Conservation (phyloP, 2,113 vertebrate genomes). For the Clarias gariepinus region DNA sequence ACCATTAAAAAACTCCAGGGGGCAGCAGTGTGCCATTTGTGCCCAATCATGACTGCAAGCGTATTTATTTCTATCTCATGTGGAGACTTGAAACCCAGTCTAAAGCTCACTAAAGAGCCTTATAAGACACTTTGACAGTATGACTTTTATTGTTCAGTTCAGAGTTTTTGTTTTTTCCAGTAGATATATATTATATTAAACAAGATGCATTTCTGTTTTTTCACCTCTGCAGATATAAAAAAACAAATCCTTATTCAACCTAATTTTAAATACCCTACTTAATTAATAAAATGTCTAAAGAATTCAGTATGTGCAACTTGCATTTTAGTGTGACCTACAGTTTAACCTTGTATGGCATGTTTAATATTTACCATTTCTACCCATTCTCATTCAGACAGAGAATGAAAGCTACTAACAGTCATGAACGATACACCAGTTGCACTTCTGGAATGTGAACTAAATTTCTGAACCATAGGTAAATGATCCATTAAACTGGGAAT, state of each 20-base stretch:
- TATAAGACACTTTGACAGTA: background rate
- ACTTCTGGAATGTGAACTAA: background rate
- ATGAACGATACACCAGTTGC: background rate
- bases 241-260: background rate
- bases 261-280: background rate
- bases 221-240: background rate
- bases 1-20: background rate
- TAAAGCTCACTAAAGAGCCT: background rate
- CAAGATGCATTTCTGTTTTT: background rate
- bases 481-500: background rate
- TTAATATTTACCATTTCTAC: background rate
- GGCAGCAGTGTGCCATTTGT: background rate
- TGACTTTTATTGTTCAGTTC: too few relatives aligned
- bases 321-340: background rate
- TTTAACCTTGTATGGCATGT: background rate
- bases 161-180: background rate
- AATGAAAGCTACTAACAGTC: background rate
- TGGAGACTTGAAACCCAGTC: background rate
- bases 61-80: background rate
- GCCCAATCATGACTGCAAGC: background rate
- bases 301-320: background rate
- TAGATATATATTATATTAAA: too few relatives aligned
- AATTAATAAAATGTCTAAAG: background rate
- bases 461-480: background rate
- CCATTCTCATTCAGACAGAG: background rate